Base-by-base conservation (phyloP, 2,888 invertebrate species). In the Rhodophaea formosa region DNA sequence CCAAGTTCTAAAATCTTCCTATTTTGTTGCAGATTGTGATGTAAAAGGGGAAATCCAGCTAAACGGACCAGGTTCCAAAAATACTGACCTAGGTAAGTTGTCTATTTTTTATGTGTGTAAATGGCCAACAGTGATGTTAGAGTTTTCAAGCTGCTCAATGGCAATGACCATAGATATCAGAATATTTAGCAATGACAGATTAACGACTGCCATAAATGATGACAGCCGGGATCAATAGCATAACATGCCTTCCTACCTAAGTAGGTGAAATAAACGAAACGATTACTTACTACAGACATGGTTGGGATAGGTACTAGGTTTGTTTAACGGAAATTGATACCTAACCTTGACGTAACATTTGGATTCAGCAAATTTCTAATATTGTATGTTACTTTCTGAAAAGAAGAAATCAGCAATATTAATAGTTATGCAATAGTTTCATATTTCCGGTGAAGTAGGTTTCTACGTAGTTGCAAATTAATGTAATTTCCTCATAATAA, bases 1-100 rank as follows among this genome's bases (percentile, higher is more conserved):
- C n/a, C n/a, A n/a, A n/a, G n/a, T 23, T 3, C 23, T 5, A 23
- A 3, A 23, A 45, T 45, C 17, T 10, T 17, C 5, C 58, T 39
- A 46, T 57, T 66, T 76, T 75, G 60, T 79, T 92, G 12, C 85
- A 95, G 95, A 95, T 93, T 95, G 95, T 95, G 95, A 96, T 96
- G 96, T 96, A 95, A 96, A 95, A 93, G 94, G 94, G 93, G 95
- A 95, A 92, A 94, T 93, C 90, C 94, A 94, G 91, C 85, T 93
- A 83, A 96, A 95, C 94, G 96, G 95, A 92, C 88, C 89, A 86
- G 93, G 94, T 92, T 94, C 95, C 86, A 95, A 94, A 93, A 93
- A 94, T 89, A 90, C 93, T 84, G 93, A 94, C 90, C 93, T 91
- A 81, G 92, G 93, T 91, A 80, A 92, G 93, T 57, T 8, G n/a